Base-by-base conservation (phyloP, 2,113 vertebrate genomes). In the Ptilonorhynchus violaceus region DNA sequence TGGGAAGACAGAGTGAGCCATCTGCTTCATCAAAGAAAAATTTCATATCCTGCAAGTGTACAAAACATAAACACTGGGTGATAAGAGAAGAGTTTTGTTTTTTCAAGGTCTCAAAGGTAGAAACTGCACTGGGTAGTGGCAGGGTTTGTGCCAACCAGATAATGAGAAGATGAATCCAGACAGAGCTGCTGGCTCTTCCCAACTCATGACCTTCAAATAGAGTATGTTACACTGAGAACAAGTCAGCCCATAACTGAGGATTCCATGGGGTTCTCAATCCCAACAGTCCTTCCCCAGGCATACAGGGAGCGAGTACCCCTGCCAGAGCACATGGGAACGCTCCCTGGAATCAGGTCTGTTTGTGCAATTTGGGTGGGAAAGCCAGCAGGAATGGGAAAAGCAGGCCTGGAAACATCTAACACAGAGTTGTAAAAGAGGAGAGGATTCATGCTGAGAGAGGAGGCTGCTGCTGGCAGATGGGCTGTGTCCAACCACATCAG, bases 1-100 rank as follows among this genome's bases (percentile, higher is more conserved):
- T 18, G 64, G 68, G 89, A 93, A 63, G 60, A 92, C 46, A 59
- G 68, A 77, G 63, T 52, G 63, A 93, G 79, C 92, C 94, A 93
- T 93, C 93, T 96, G 92, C 72, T 86, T 84, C 91, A 91, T 94
- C 88, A 94, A 95, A 97, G 85, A 77, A 83, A 90, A 70, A 50
- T 6, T 62, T 91, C 55, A 70, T 91, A 88, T 30, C 24, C 83
- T 70, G 27, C 27, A 91, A 96, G 73, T 55, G 52, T 64, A 47
- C 27, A 78, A 64, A 95, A 77, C 15, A 47, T 89, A 95, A 96
- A 91, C 94, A 89, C 7, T 63, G 27, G 4, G 2, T 52, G 80
- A 96, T 95, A 92, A 89, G 42, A 89, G 28, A 87, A 76, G 58
- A 90, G 46, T 39, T 70, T 81, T 9, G 56, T 27, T 15, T 89